Percentiles rank a stretch among this genome's conserved stretches.
These are phyloP conservation scores for Lycocerus yunnanus DNA, from an alignment of 2,888 invertebrate species.

Conservation along the genomic window DNA sequence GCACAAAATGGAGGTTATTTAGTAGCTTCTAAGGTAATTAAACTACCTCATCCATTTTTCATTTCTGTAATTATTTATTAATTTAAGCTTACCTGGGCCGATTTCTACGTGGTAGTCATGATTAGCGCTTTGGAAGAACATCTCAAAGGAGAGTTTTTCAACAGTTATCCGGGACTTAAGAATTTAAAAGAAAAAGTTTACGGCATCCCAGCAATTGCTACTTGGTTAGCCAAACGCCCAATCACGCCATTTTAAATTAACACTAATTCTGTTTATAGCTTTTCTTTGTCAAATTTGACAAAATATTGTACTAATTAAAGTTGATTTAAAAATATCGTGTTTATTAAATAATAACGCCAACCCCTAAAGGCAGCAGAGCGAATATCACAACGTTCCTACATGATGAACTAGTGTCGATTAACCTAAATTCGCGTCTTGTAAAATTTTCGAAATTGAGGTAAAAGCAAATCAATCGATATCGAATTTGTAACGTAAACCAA, in stretches of 20 bases:
- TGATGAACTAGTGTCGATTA: no score
- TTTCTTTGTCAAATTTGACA: not conserved
- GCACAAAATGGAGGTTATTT: not conserved
- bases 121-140: conserved; percentile 64
- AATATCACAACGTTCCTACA: no score
- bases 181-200: conserved; percentile 60
- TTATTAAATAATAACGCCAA: no score
- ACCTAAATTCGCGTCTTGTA: no score
- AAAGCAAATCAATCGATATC: no score
- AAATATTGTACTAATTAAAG: no score
- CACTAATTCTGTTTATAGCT: not conserved
- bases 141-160: conserved; percentile 60
- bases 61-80: not conserved
- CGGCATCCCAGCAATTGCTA: conserved; percentile 62
- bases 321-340: no score
- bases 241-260: conserved; percentile 31
- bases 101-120: conserved; percentile 41
- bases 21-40: not conserved
- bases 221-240: conserved; percentile 67
- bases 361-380: no score
- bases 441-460: no score
- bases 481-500: no score
- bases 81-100: not conserved
- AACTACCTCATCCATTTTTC: not conserved
- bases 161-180: conserved; percentile 62